Conservation (phyloP, 2,888 invertebrate genomes). For the Heliconius charithonia region DNA sequence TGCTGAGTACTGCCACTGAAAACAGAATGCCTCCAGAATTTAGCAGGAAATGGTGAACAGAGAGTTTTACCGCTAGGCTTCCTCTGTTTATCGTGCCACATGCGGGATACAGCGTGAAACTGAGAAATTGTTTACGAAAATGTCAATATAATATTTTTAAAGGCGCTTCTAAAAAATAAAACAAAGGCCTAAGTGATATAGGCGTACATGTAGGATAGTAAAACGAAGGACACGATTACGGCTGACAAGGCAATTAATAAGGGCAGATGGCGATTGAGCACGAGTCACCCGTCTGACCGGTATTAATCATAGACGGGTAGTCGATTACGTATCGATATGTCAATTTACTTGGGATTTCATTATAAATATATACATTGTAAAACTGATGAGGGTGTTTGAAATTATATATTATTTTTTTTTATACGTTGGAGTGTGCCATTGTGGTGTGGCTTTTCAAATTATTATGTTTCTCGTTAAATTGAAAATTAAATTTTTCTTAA, state of each 20-base stretch:
- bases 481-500: neutral
- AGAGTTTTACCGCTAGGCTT: too few relatives aligned
- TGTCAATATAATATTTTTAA: neutral
- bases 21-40: too few relatives aligned
- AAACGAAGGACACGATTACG: constrained; percentile 76
- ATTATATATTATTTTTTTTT: neutral
- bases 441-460: neutral
- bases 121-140: neutral
- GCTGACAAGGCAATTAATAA: constrained; percentile 83
- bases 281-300: constrained; percentile 78
- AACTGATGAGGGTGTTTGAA: neutral
- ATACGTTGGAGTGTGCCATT: neutral
- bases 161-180: constrained; percentile 35
- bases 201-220: constrained; percentile 57
- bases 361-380: constrained; percentile 7
- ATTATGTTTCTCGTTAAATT: neutral
- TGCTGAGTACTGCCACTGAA: too few relatives aligned
- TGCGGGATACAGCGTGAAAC: too few relatives aligned
- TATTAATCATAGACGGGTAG: constrained; percentile 77
- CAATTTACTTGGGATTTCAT: constrained; percentile 23
- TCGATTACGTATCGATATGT: constrained; percentile 60
- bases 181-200: constrained; percentile 37
- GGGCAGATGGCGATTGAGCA: constrained; percentile 83
- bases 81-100: too few relatives aligned
- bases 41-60: too few relatives aligned